These are phyloP conservation scores for Stichodactyla mertensii DNA, from an alignment of 64 coral and sea anemone species.

Conservation along the genomic window DNA sequence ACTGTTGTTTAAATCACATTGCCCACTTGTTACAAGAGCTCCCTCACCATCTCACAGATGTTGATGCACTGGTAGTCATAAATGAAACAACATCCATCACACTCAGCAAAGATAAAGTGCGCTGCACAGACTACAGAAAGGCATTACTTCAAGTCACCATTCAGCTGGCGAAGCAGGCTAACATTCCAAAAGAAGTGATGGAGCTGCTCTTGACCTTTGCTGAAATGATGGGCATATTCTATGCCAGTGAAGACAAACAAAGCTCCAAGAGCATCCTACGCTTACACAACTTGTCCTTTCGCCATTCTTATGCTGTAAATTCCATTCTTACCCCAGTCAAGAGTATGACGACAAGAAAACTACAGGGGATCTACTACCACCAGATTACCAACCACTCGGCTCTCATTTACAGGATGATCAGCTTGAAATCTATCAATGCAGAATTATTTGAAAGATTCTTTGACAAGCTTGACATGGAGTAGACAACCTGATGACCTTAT, in stretches of 20 bases:
- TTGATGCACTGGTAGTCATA: slow-evolving; percentile 29
- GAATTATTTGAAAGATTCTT: slow-evolving; percentile 31
- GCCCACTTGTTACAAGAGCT: slow-evolving; percentile 20
- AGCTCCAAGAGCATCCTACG: background rate
- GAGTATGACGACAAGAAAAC: slow-evolving; percentile 11
- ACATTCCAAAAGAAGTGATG: background rate
- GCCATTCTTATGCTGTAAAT: background rate
- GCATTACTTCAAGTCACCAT: slow-evolving; percentile 10
- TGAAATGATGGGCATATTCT: slow-evolving; percentile 38
- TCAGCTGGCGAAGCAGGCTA: background rate
- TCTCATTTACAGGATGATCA: background rate
- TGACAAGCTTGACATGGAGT: slow-evolving; percentile 45
- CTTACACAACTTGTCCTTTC: slow-evolving; percentile 12
- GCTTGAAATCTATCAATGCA: slow-evolving; percentile 16
- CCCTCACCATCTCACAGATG: slow-evolving; percentile 20
- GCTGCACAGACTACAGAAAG: slow-evolving; percentile 16
- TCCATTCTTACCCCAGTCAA: slow-evolving; percentile 5
- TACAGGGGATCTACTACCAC: slow-evolving; percentile 36
- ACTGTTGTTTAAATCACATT: slow-evolving; percentile 30
- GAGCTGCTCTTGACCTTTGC: background rate
- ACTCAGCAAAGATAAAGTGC: slow-evolving; percentile 31
- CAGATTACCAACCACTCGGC: slow-evolving; percentile 22
- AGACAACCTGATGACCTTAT: slow-evolving; percentile 31
- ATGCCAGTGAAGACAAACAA: background rate
- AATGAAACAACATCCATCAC: slow-evolving; percentile 18